These are phyloP conservation scores for Drosophila infuscata DNA, from an alignment of 2,888 invertebrate genomes.

Conservation along the genomic window DNA sequence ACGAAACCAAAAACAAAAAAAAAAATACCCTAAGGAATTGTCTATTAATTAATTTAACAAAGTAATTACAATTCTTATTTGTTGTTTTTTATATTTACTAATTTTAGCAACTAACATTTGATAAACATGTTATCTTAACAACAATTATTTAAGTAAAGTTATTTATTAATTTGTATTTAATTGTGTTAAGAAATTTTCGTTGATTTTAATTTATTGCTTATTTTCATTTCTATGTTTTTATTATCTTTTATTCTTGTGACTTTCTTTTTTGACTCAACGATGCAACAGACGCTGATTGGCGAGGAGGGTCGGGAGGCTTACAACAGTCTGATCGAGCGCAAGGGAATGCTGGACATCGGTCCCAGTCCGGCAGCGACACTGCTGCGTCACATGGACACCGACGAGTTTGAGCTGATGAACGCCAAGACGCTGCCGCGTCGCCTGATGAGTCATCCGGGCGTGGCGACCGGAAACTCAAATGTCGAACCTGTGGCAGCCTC, in stretches of 20 bases:
- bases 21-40: neutral
- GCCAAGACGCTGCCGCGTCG: conserved; percentile 82
- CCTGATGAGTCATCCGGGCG: conserved; percentile 48
- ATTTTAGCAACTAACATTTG: neutral
- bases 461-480: neutral
- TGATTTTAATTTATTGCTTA: conserved; percentile 6
- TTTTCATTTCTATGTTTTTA: conserved; percentile 37
- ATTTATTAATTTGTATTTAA: neutral
- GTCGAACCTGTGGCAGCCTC: conserved; percentile 13
- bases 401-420: conserved; percentile 81
- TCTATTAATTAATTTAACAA: conserved; percentile 3
- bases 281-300: conserved; percentile 92
- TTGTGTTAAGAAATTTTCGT: neutral
- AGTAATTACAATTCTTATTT: neutral
- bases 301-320: conserved; percentile 97
- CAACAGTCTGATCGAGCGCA: conserved; percentile 94
- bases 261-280: conserved; percentile 46
- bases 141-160: neutral
- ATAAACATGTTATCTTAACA: neutral
- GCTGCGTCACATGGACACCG: conserved; percentile 81
- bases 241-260: conserved; percentile 56
- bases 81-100: neutral
- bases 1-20: conserved; percentile 24
- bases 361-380: conserved; percentile 76
- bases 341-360: conserved; percentile 82